Base-by-base conservation (phyloP, 1,140 invertebrate species). In the Papilio xuthus region DNA sequence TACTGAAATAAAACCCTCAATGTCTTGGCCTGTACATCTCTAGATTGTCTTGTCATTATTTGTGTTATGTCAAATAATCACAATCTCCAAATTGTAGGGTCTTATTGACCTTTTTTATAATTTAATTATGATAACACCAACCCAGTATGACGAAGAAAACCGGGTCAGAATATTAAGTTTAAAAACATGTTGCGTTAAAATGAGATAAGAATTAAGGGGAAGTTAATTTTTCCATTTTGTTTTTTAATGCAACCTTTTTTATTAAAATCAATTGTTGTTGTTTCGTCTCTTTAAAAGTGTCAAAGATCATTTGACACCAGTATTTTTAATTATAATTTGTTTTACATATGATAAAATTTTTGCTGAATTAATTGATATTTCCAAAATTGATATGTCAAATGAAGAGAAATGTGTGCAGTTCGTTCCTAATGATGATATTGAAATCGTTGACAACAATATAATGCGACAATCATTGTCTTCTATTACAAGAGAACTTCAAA, bases 401-500 rank as follows among this genome's bases (percentile, higher is more conserved):
- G 42, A 73, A 44, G 10, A 73, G 23, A 73, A 73, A 73, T 12
- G 73, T 75, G 50, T n/a, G 7, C 50, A 75, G 32, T 60, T 53
- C 12, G 28, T 37, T 18, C 26, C 44, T 32, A 56, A 32, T 18
- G 44, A 10, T 15, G 28, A 56, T 12, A 41, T 18, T 56, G 73
- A 53, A 53, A 56, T 42, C 44, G 12, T 63, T 20, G 53, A 76
- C 20, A 63, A 42, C 15, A 37, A 76, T 41, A 10, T 76, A 32
- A 63, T 76, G 74, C 28, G 37, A 18, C 53, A 63, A 7, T 76
- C 74, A 44, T 42, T 76, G 23, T 76, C 53, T 15, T 76, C 32
- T 42, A 76, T 76, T 23, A 76, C 74, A 41, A 32, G 41, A 63
- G 74, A 76, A 63, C 18, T 76, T 18, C 50, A 76, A 63, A 76